Conservation (phyloP, 1,140 invertebrate genomes). For the Calephelis virginiensis region DNA sequence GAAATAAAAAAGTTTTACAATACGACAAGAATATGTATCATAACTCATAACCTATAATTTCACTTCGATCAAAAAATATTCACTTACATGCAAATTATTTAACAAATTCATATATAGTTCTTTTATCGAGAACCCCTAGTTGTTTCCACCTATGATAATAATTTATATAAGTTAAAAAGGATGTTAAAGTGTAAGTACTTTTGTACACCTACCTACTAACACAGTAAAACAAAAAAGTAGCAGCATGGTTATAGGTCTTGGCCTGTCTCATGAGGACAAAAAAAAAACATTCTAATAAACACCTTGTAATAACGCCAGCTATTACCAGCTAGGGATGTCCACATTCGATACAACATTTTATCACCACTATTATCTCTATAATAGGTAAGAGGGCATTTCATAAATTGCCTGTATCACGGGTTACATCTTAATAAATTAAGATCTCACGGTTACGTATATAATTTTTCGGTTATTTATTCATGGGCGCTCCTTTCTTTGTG, state of each 20-base stretch:
- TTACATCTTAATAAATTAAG: slow-evolving; percentile 65
- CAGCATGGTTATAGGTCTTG: too few relatives aligned
- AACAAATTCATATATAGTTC: not conserved
- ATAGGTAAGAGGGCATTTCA: slow-evolving; percentile 42
- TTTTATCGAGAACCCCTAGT: not conserved
- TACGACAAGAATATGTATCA: too few relatives aligned
- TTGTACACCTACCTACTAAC: slow-evolving; percentile 8
- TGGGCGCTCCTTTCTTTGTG: slow-evolving; percentile 43
- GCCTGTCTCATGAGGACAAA: too few relatives aligned
- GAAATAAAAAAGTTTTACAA: too few relatives aligned
- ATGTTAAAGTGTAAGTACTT: slow-evolving; percentile 8
- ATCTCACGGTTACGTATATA: slow-evolving; percentile 52
- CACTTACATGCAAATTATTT: too few relatives aligned
- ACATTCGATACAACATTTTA: slow-evolving; percentile 38
- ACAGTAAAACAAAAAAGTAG: not conserved
- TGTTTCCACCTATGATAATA: not conserved
- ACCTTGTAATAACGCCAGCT: slow-evolving; percentile 12
- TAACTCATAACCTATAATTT: too few relatives aligned
- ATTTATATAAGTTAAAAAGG: slow-evolving; percentile 2
- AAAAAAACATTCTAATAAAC: slow-evolving; percentile 14
- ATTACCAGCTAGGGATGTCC: slow-evolving; percentile 23
- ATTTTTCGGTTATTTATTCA: slow-evolving; percentile 60
- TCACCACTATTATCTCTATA: slow-evolving; percentile 52
- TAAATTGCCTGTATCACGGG: slow-evolving; percentile 49
- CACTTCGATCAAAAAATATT: too few relatives aligned